Percentiles rank a stretch among this genome's conserved stretches.
phyloP scores from a whole-genome alignment of 2,888 invertebrate species.

The Spicauda simplicius region DNA sequence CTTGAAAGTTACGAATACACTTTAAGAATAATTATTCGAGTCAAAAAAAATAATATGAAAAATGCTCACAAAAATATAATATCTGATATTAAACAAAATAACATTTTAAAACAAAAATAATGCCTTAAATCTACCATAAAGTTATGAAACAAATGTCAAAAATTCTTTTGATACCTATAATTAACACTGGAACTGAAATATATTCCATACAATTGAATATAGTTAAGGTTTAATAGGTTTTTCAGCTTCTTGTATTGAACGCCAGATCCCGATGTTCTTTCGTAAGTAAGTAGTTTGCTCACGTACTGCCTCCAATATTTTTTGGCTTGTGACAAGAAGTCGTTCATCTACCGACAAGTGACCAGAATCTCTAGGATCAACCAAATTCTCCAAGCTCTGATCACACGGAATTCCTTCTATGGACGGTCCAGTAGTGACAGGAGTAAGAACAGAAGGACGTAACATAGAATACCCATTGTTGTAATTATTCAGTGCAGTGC shows the following conservation, averaged over 20 bases:
- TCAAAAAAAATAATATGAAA: not conserved
- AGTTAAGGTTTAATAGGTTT: constrained; percentile 31
- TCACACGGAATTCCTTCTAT: constrained; percentile 70
- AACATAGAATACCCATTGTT: constrained; percentile 70
- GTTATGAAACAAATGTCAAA: not conserved
- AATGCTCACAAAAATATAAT: not conserved
- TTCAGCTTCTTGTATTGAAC: constrained; percentile 45
- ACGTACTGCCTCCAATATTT: constrained; percentile 67
- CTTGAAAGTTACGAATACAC: no score
- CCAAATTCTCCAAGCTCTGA: constrained; percentile 41
- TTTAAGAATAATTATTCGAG: no score
- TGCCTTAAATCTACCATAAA: not conserved
- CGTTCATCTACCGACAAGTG: constrained; percentile 60
- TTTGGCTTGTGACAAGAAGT: constrained; percentile 63
- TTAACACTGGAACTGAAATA: constrained; percentile 4
- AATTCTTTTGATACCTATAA: not conserved
- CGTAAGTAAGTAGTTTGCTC: constrained; percentile 66
- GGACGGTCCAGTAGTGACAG: constrained; percentile 48
- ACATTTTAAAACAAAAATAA: not conserved
- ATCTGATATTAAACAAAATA: not conserved
- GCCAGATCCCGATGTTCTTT: constrained; percentile 49
- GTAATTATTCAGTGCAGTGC: constrained; percentile 59
- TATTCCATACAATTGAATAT: not conserved
- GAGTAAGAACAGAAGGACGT: constrained; percentile 54
- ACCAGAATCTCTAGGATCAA: not conserved